Base-by-base conservation (phyloP, 2,113 vertebrate species). In the Ivindomyrus marchei region DNA sequence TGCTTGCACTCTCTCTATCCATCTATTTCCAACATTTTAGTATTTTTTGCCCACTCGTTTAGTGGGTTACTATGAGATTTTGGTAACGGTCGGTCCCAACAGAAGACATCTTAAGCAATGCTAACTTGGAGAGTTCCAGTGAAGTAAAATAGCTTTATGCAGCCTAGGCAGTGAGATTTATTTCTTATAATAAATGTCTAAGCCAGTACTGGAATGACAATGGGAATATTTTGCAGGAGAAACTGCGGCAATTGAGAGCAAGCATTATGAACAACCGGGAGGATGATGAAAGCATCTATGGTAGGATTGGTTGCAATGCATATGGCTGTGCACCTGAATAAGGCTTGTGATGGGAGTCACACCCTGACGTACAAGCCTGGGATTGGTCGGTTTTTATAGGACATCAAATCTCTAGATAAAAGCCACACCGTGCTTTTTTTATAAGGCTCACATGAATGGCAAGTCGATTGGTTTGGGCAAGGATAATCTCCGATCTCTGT, bases 251-350 rank as follows among this genome's bases (percentile, higher is more conserved):
- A 90, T 90, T 91, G 85, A 93, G 93, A 88, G 90, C 92, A 50
- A 92, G 90, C 11, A 85, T 93, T 86, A 91, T 92, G 88, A 94
- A 89, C 91, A 93, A 89, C 92, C 91, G 88, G 91, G 92, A 89
- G 42, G 88, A 92, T 3, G 92, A 93, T 0, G 93, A 94, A 70
- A 90, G 89, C 46, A 91, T 95, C 90, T 95, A 95, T 31, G 95
- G 95, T 96, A 92, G 94, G 91, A 91, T 90, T 9, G 39, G 21
- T 39, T 24, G 52, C 39, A 31, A 70, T 70, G 74, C 4, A 4
- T 42, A 52, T 17, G 36, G 31, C 74, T 80, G 36, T 39, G 4
- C 5, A 42, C 4, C 74, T 3, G 31, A 80, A 19, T 80, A 36
- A 0, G 17, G 70, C 15, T 80, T 13, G 13, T 42, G 6, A 42